A percentile compares a stretch with the other conserved stretches of the same genome.
Conservation (phyloP, 2,888 invertebrate species). For the Tenthredo livida region DNA sequence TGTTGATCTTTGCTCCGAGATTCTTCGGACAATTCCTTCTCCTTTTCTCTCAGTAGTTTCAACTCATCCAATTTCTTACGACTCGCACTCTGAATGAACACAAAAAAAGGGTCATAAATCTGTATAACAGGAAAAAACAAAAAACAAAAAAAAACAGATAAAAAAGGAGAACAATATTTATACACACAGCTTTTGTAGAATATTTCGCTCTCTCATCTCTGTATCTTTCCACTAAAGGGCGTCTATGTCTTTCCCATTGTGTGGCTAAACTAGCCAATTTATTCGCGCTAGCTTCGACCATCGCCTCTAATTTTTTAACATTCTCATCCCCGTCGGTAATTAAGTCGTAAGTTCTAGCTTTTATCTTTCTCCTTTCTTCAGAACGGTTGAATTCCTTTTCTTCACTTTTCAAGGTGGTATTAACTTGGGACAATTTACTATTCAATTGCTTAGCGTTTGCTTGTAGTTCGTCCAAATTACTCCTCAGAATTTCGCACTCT, state of each 20-base stretch:
- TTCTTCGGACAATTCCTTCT: conserved; percentile 82
- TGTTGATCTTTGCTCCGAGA: conserved; percentile 78
- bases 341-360: conserved; percentile 83
- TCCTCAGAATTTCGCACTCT: conserved; percentile 73
- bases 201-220: conserved; percentile 76
- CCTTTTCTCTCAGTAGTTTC: conserved; percentile 80
- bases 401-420: conserved; percentile 68
- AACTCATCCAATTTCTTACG: conserved; percentile 80
- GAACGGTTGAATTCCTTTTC: conserved; percentile 77
- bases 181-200: conserved; percentile 78
- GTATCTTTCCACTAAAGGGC: conserved; percentile 83
- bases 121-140: too few relatives aligned
- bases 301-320: conserved; percentile 80
- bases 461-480: conserved; percentile 72
- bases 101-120: background rate
- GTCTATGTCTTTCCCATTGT: conserved; percentile 88
- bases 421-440: conserved; percentile 69
- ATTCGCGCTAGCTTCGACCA: conserved; percentile 83
- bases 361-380: conserved; percentile 79
- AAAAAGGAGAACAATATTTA: background rate
- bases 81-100: conserved; percentile 78
- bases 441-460: conserved; percentile 71
- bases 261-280: conserved; percentile 83
- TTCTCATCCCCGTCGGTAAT: conserved; percentile 84
- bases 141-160: background rate